phyloP scores from a whole-genome alignment of 2,113 vertebrate species.

The Aphyosemion australe region DNA sequence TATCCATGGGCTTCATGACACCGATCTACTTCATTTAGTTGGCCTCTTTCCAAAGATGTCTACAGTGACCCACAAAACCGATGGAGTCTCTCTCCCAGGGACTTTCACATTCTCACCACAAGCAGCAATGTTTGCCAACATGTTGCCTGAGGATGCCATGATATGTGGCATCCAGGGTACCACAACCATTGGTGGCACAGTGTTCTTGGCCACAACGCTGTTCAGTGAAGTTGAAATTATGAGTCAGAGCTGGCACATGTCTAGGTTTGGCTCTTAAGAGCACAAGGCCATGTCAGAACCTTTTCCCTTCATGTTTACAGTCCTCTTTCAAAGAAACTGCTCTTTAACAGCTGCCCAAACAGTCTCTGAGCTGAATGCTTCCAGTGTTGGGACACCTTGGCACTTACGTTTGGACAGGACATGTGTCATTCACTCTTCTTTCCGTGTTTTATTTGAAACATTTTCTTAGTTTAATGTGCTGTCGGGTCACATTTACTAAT shows the following conservation, averaged over 20 bases:
- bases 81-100: slow-evolving; percentile 40
- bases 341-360: slow-evolving; percentile 76
- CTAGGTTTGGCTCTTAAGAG: slow-evolving; percentile 51
- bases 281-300: slow-evolving; percentile 54
- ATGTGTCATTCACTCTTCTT: slow-evolving; percentile 68
- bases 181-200: slow-evolving; percentile 22
- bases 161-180: slow-evolving; percentile 34
- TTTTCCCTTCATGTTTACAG: slow-evolving; percentile 70
- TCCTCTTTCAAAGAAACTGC: slow-evolving; percentile 69
- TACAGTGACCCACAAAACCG: slow-evolving; percentile 49
- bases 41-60: slow-evolving; percentile 41
- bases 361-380: slow-evolving; percentile 72
- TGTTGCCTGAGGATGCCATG: slow-evolving; percentile 40
- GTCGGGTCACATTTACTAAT: slow-evolving; percentile 41
- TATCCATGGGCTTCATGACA: slow-evolving; percentile 18
- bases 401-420: slow-evolving; percentile 66
- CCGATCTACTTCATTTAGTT: slow-evolving; percentile 44
- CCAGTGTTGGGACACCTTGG: slow-evolving; percentile 70
- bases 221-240: slow-evolving; percentile 53
- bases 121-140: slow-evolving; percentile 37
- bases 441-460: slow-evolving; percentile 60
- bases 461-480: slow-evolving; percentile 52
- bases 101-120: slow-evolving; percentile 42
- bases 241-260: slow-evolving; percentile 56
- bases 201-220: slow-evolving; percentile 35